A percentile compares a stretch with the other conserved stretches of the same genome.
Conservation (phyloP, 30 jellyfish, hydroid and myxozoan species). For the Aurelia sp. region DNA sequence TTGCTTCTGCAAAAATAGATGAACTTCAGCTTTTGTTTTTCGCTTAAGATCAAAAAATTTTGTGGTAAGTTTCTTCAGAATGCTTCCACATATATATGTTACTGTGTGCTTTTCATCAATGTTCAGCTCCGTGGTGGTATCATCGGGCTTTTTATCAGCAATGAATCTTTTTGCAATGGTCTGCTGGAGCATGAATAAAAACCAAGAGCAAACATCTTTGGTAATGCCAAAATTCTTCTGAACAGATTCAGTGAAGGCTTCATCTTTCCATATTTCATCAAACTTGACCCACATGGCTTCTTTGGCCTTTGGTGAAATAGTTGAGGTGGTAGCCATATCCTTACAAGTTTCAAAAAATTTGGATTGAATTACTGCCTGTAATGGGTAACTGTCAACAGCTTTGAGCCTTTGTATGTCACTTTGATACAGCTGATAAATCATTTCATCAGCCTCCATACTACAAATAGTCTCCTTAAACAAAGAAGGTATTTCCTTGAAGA, state of each 20-base stretch:
- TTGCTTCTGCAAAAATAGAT: too few species aligned
- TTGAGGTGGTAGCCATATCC: constrained; percentile 10
- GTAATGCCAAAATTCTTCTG: not conserved
- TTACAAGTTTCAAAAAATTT: too few species aligned
- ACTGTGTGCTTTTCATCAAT: too few species aligned
- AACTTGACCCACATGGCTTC: constrained; percentile 41
- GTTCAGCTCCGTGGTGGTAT: too few species aligned
- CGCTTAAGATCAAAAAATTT: too few species aligned
- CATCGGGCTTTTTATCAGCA: too few species aligned
- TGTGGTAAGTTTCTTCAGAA: too few species aligned
- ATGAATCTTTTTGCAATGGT: too few species aligned
- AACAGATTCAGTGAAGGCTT: constrained; percentile 34
- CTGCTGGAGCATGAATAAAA: too few species aligned
- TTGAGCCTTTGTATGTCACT: constrained; percentile 34
- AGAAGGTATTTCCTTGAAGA: constrained; percentile 19
- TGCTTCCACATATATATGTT: too few species aligned
- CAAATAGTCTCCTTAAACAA: constrained; percentile 28
- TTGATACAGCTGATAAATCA: constrained; percentile 46
- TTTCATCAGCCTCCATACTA: constrained; percentile 61
- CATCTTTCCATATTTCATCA: constrained; percentile 47
- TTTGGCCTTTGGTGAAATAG: constrained; percentile 45
- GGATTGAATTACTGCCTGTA: constrained; percentile 20
- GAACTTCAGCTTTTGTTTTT: too few species aligned
- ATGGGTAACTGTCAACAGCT: constrained; percentile 24
- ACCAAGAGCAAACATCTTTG: too few species aligned